A percentile compares a stretch with the other conserved stretches of the same genome.
Evolutionary conservation across 2,113 vertebrate species (phyloP).

Genomic region (Elaphurus davidianus): DNA sequence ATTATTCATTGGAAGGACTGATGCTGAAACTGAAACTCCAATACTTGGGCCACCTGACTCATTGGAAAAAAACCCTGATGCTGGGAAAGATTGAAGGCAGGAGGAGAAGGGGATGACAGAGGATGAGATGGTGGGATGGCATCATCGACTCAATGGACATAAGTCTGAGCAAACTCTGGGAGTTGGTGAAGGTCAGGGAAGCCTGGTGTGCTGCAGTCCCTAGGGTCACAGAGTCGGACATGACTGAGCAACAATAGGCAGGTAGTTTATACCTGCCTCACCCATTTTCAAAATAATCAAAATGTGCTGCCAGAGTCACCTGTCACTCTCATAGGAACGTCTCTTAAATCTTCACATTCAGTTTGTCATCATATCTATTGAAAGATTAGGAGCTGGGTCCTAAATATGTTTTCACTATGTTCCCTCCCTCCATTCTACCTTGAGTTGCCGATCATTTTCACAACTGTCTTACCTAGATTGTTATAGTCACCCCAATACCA

Average conservation of each 20-base stretch:
- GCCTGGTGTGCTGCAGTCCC: background rate
- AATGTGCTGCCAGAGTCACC: background rate
- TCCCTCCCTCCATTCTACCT: background rate
- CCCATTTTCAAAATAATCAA: background rate
- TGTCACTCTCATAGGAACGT: background rate
- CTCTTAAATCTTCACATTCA: background rate
- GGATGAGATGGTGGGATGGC: background rate
- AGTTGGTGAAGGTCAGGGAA: background rate
- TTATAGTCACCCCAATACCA: background rate
- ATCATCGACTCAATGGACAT: background rate
- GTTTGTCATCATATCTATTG: background rate
- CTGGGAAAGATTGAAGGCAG: background rate
- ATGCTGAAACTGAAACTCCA: background rate
- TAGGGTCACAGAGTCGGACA: background rate
- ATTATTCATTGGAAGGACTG: background rate
- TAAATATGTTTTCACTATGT: background rate
- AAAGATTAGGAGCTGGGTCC: background rate
- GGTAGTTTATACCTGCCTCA: background rate
- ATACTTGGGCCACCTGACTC: background rate
- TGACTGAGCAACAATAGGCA: background rate
- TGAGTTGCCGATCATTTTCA: background rate
- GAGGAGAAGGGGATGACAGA: background rate
- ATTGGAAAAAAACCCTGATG: background rate
- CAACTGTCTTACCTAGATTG: background rate
- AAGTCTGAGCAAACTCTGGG: background rate